phyloP scores from a whole-genome alignment of 2,888 invertebrate genomes.

The Tubulanus polymorphus region DNA sequence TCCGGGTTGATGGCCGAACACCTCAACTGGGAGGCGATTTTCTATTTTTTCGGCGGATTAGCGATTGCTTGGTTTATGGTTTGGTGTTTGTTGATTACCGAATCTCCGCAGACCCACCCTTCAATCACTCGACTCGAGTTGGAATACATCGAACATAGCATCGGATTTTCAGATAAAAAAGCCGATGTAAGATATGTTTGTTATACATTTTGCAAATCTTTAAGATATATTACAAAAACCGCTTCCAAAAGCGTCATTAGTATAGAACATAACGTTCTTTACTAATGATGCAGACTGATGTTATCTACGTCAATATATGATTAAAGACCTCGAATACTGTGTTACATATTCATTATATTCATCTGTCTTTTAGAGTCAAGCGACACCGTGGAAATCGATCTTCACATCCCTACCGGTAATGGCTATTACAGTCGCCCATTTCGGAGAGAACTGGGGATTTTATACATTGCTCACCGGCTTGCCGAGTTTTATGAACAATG shows the following conservation, averaged over 20 bases:
- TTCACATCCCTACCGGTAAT: constrained; percentile 52
- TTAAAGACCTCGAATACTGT: too few relatives aligned
- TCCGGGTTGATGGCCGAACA: constrained; percentile 46
- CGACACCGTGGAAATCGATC: constrained; percentile 53
- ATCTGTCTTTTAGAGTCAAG: constrained; percentile 27
- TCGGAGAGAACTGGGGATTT: constrained; percentile 56
- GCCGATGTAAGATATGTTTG: constrained; percentile 32
- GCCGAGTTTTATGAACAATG: constrained; percentile 53
- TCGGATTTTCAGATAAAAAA: constrained; percentile 48
- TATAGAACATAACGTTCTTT: too few relatives aligned
- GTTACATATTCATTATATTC: too few relatives aligned
- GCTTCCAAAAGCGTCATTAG: too few relatives aligned
- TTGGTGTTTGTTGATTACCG: constrained; percentile 51
- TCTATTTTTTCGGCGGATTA: constrained; percentile 51
- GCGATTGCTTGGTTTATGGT: constrained; percentile 66
- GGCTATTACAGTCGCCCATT: constrained; percentile 55
- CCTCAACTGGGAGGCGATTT: constrained; percentile 18
- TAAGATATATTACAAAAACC: too few relatives aligned
- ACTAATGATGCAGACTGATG: too few relatives aligned
- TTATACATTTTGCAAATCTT: too few relatives aligned
- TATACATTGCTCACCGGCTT: constrained; percentile 56
- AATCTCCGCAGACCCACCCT: constrained; percentile 52
- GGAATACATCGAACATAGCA: constrained; percentile 50
- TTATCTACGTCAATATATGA: too few relatives aligned
- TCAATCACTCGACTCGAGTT: constrained; percentile 51